Percentiles rank a stretch among this genome's conserved stretches.
Evolutionary conservation across 2,113 vertebrate species (phyloP).

Genomic region (Prochilodus magdalenae): DNA sequence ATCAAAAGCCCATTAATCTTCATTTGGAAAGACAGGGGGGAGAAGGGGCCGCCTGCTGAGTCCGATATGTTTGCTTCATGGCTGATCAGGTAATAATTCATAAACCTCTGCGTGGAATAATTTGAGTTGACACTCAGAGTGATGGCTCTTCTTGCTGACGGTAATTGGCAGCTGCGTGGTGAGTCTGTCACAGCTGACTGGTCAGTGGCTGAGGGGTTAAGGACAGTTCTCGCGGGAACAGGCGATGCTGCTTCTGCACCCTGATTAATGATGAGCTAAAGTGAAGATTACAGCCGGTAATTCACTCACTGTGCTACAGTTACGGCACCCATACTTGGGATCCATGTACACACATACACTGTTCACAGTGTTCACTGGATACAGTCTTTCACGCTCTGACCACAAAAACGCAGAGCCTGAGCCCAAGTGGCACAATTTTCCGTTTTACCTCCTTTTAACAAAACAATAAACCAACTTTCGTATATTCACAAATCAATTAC

Average conservation of each 20-base stretch:
- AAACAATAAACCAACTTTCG: too few species aligned
- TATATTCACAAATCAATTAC: too few species aligned
- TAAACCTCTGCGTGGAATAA: conserved; percentile 52
- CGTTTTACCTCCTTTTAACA: too few species aligned
- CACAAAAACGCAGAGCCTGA: too few species aligned
- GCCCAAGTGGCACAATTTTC: too few species aligned
- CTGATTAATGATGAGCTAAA: background rate
- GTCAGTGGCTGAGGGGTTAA: conserved; percentile 4
- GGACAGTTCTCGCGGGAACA: background rate
- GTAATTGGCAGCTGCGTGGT: conserved; percentile 51
- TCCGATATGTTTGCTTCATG: conserved; percentile 72
- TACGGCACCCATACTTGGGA: background rate
- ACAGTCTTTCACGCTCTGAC: too few species aligned
- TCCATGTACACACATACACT: too few species aligned
- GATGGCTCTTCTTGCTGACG: conserved; percentile 60
- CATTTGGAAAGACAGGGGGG: conserved; percentile 10
- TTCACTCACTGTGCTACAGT: background rate
- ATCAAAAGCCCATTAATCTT: conserved; percentile 28
- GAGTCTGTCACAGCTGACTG: conserved; percentile 45
- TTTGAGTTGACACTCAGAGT: conserved; percentile 66
- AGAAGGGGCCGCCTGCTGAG: conserved; percentile 53
- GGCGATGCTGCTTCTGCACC: background rate
- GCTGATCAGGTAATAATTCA: conserved; percentile 68
- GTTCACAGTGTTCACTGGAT: too few species aligned
- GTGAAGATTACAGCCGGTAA: background rate